These are phyloP conservation scores for Falco rusticolus DNA, from an alignment of 2,797 vertebrate species.

Conservation along the genomic window DNA sequence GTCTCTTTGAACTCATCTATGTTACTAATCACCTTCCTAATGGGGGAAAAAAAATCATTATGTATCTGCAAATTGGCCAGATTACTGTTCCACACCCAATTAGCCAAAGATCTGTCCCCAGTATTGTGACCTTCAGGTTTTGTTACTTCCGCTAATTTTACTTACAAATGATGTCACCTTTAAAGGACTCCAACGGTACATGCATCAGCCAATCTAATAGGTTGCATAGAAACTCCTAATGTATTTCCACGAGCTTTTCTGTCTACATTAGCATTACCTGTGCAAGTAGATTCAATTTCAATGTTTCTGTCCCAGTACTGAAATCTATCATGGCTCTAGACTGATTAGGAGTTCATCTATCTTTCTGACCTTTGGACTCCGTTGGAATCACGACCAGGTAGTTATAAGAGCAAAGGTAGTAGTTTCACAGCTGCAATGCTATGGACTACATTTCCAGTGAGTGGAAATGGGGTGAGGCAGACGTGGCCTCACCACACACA, in stretches of 20 bases:
- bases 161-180: not conserved
- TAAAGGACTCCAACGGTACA: not conserved
- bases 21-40: not conserved
- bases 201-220: not conserved
- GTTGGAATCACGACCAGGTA: not conserved
- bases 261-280: not conserved
- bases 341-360: not conserved
- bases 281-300: not conserved
- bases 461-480: not conserved
- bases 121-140: not conserved
- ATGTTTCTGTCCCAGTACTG: not conserved
- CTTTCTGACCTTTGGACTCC: not conserved
- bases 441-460: not conserved
- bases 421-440: not conserved
- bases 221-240: not conserved
- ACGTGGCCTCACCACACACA: not conserved
- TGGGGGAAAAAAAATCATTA: not conserved
- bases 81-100: not conserved
- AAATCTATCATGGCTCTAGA: not conserved
- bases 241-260: not conserved
- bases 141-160: not conserved
- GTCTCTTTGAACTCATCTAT: not conserved
- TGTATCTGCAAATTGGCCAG: not conserved
- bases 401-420: not conserved
- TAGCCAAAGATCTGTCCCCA: not conserved